These are phyloP conservation scores for Drosophila malerkotliana DNA, from an alignment of 1,140 invertebrate genomes.

Conservation along the genomic window DNA sequence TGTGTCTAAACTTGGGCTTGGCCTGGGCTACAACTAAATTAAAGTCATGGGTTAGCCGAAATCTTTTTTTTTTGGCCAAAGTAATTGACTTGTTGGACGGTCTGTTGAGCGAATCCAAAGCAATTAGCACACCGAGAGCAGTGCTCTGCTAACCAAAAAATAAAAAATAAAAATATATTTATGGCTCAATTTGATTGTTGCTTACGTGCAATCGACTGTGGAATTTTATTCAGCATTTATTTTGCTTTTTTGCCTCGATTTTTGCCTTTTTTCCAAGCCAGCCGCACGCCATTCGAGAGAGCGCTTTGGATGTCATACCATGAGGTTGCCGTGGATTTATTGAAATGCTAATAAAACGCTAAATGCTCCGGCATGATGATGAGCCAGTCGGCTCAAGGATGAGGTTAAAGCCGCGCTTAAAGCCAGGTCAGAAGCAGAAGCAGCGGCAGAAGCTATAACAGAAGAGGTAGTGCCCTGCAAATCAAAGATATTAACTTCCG, in stretches of 20 bases:
- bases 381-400: conserved; percentile 39
- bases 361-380: conserved; percentile 36
- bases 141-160: conserved; percentile 16
- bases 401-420: conserved; percentile 10
- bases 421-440: conserved; percentile 17
- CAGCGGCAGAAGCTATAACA: background rate
- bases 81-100: conserved; percentile 70
- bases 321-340: conserved; percentile 47
- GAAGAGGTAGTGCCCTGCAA: conserved; percentile 17
- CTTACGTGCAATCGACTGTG: conserved; percentile 46
- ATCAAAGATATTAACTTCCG: conserved; percentile 36
- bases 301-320: conserved; percentile 18
- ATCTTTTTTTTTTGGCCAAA: background rate
- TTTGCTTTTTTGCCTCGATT: background rate
- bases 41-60: conserved; percentile 61
- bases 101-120: conserved; percentile 31
- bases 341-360: conserved; percentile 63
- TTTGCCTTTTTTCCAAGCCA: background rate
- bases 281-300: conserved; percentile 41
- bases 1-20: conserved; percentile 25
- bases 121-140: conserved; percentile 61
- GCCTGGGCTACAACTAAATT: conserved; percentile 47
- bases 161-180: conserved; percentile 44
- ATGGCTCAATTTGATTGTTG: conserved; percentile 63
- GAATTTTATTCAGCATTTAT: conserved; percentile 25